Percentiles rank a stretch among this genome's conserved stretches.
Conservation (phyloP, 2,888 invertebrate genomes). For the Phaonia tiefii region DNA sequence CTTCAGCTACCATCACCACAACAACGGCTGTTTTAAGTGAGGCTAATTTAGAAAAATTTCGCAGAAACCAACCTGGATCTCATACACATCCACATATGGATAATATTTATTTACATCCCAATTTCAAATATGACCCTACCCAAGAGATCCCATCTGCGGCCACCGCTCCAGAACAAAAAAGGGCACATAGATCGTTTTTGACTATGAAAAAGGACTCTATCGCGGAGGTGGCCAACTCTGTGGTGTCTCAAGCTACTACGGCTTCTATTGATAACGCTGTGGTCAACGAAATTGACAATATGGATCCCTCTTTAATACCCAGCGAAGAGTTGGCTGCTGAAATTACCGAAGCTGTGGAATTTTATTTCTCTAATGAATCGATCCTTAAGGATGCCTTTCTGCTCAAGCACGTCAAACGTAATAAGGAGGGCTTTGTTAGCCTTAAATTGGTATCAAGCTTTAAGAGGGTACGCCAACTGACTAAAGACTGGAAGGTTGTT, state of each 20-base stretch:
- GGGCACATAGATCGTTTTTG: constrained; percentile 75
- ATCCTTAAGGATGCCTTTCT: constrained; percentile 97
- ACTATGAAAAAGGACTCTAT: constrained; percentile 72
- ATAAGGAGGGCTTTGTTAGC: constrained; percentile 97
- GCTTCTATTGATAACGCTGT: constrained; percentile 60
- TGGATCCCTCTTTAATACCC: constrained; percentile 81
- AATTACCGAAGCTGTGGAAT: constrained; percentile 94
- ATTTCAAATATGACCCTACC: constrained; percentile 71
- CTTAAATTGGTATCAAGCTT: constrained; percentile 97
- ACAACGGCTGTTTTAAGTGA: constrained; percentile 73
- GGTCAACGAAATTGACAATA: constrained; percentile 76
- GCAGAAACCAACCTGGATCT: constrained; percentile 71
- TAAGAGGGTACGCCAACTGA: constrained; percentile 95
- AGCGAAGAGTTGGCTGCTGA: constrained; percentile 89
- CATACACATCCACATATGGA: constrained; percentile 71
- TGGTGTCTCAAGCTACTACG: constrained; percentile 54
- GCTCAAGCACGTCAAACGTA: constrained; percentile 95
- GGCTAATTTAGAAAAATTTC: constrained; percentile 77
- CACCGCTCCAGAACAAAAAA: constrained; percentile 72
- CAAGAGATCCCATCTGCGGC: constrained; percentile 68
- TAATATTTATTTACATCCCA: constrained; percentile 77
- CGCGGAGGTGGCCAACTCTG: constrained; percentile 57
- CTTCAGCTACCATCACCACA: constrained; percentile 33
- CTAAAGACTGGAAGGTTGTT: constrained; percentile 96
- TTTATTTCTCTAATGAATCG: constrained; percentile 97